phyloP scores from a whole-genome alignment of 2,888 invertebrate species.

The Megaustenia siamemsis region DNA sequence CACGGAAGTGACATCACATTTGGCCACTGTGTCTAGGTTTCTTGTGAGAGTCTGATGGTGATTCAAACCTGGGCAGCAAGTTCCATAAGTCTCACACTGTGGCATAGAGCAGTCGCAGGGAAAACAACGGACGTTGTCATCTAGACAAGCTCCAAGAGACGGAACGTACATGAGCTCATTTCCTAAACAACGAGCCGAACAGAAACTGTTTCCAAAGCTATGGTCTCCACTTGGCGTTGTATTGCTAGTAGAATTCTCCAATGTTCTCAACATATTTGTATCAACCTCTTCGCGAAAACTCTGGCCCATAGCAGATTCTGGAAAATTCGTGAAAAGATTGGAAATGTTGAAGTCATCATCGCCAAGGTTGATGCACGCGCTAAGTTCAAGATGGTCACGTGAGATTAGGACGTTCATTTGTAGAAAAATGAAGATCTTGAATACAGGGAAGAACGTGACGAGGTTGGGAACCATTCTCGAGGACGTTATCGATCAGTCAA shows the following conservation, averaged over 20 bases:
- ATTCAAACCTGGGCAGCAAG: conserved; percentile 28
- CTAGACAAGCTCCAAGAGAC: background rate
- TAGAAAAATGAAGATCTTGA: too few relatives aligned
- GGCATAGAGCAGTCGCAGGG: conserved; percentile 36
- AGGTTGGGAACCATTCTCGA: too few relatives aligned
- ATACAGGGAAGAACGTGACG: too few relatives aligned
- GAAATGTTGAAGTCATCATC: too few relatives aligned
- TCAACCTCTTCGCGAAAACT: background rate
- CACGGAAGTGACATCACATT: background rate
- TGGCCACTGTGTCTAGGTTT: too few relatives aligned
- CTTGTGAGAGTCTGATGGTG: too few relatives aligned
- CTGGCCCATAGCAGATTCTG: background rate
- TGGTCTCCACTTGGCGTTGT: background rate
- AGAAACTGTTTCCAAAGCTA: background rate
- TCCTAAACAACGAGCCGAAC: background rate
- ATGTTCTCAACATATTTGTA: background rate
- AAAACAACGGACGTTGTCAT: background rate
- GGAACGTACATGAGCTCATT: background rate
- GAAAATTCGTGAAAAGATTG: background rate
- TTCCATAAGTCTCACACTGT: conserved; percentile 24
- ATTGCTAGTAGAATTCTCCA: background rate
- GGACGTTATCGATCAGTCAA: too few relatives aligned
- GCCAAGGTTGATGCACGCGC: too few relatives aligned
- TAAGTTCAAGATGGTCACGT: too few relatives aligned
- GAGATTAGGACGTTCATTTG: too few relatives aligned